Base-by-base conservation (phyloP, 2,113 vertebrate genomes). In the Sula dactylatra region DNA sequence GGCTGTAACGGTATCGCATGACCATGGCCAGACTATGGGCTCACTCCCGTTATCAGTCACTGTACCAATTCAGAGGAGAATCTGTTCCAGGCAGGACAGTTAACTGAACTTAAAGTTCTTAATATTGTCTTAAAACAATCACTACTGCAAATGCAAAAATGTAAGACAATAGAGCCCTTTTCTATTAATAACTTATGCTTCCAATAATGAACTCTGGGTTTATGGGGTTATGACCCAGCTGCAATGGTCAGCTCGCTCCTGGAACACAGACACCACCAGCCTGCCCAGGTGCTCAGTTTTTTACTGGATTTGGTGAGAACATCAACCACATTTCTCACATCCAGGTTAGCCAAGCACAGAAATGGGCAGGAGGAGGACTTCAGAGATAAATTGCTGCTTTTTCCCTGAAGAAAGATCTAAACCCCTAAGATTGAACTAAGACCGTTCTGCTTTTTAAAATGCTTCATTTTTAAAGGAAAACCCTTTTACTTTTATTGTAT, bases 371-470 rank as follows among this genome's bases (percentile, higher is more conserved):
- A 65, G 31, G 25, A 31, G 13, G 34, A 38, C 19, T 65, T 25
- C 21, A 36, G 17, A 42, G 40, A 66, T 1, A 50, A 66, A 62
- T 4, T 32, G 18, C 47, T 81, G 47, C 25, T 76, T 29, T 17
- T 52, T 72, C 38, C 9, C 2, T 26, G 11, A 38, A 64, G 40
- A 20, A 27, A 73, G 31, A 54, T 10, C 27, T 42, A 44, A 73
- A 31, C 17, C 18, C 11, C 0, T 13, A n/a, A 38, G 11, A 56
- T 0, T 22, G 61, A 81, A 24, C n/a, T n/a, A 42, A 67, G 18
- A 22, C n/a, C 16, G 16, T 27, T 61, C 8, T n/a, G 34, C 64
- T 66, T 65, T 70, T 44, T 5, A 7, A 67, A 69, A 40, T 18
- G 19, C 34, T 58, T 66, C 27, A 9, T 18, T 65, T 52, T 17